Evolutionary conservation across 2,888 invertebrate genomes (phyloP).

Genomic region (Polydrusus pterygomalis): DNA sequence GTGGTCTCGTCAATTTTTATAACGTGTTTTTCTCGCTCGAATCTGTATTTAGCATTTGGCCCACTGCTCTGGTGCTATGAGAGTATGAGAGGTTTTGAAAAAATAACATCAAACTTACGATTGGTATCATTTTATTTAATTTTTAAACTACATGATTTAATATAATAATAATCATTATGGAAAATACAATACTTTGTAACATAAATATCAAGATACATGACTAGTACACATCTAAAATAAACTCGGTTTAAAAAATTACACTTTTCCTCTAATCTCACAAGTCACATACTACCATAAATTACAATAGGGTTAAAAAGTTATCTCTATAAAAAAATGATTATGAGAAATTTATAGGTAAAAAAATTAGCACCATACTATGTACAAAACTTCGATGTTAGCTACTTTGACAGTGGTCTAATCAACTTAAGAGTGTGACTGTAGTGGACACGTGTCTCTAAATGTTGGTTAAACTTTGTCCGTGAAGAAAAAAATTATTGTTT

Average conservation of each 20-base stretch:
- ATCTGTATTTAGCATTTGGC: no score
- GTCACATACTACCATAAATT: slow-evolving; percentile 28
- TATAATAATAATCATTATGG: slow-evolving; percentile 44
- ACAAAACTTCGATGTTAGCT: slow-evolving; percentile 52
- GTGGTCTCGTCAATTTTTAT: no score
- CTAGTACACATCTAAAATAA: slow-evolving; percentile 61
- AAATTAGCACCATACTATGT: slow-evolving; percentile 54
- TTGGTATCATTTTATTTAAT: slow-evolving; percentile 27
- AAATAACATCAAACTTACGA: background rate
- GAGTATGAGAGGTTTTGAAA: background rate
- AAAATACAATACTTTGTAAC: slow-evolving; percentile 60
- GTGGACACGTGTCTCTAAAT: background rate
- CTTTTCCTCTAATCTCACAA: slow-evolving; percentile 26
- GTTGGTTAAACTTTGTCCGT: slow-evolving; percentile 1
- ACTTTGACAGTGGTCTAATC: slow-evolving; percentile 17
- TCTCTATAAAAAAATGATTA: slow-evolving; percentile 36
- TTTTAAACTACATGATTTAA: slow-evolving; percentile 35
- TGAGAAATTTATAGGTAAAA: slow-evolving; percentile 37
- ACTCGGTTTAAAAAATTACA: slow-evolving; percentile 48
- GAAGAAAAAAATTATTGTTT: background rate
- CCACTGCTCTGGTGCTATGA: no score
- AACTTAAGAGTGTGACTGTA: background rate
- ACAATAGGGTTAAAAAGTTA: slow-evolving; percentile 13
- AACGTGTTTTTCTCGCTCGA: no score
- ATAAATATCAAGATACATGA: slow-evolving; percentile 61